A percentile compares a stretch with the other conserved stretches of the same genome.
Conservation (phyloP, 2,797 vertebrate genomes). For the Chaetophractus vellerosus region DNA sequence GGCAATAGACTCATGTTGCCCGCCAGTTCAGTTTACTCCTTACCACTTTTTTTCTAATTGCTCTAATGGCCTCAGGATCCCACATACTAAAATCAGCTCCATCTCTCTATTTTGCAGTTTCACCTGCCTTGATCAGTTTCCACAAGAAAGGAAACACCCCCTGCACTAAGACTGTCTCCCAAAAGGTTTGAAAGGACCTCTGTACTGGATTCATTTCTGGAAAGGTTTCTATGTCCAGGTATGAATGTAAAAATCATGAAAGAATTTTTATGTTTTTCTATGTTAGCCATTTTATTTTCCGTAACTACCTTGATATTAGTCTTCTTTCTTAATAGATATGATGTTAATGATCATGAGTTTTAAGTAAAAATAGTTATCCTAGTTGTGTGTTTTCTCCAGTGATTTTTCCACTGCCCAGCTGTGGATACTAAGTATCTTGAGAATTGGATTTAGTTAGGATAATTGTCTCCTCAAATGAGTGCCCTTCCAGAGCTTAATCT, state of each 20-base stretch:
- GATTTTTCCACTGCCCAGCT: background rate
- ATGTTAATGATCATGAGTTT: background rate
- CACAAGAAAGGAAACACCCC: background rate
- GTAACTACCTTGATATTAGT: background rate
- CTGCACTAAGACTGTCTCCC: background rate
- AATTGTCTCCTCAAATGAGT: background rate
- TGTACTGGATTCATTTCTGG: background rate
- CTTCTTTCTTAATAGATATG: background rate
- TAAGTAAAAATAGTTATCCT: background rate
- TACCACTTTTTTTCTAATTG: background rate
- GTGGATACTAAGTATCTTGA: background rate
- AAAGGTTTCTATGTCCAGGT: background rate
- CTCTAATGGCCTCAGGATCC: background rate
- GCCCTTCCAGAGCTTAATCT: too few relatives aligned
- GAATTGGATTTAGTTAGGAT: background rate
- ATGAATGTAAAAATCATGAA: constrained; percentile 33
- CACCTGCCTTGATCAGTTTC: background rate
- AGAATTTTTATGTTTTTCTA: background rate
- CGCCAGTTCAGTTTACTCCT: background rate
- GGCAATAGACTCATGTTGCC: background rate
- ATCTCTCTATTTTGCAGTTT: background rate
- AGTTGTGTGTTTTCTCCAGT: background rate
- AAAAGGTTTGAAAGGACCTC: constrained; percentile 6
- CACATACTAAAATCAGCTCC: background rate
- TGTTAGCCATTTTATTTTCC: background rate